Conservation (phyloP, 2,888 invertebrate genomes). For the Siphonodentalium dalli region DNA sequence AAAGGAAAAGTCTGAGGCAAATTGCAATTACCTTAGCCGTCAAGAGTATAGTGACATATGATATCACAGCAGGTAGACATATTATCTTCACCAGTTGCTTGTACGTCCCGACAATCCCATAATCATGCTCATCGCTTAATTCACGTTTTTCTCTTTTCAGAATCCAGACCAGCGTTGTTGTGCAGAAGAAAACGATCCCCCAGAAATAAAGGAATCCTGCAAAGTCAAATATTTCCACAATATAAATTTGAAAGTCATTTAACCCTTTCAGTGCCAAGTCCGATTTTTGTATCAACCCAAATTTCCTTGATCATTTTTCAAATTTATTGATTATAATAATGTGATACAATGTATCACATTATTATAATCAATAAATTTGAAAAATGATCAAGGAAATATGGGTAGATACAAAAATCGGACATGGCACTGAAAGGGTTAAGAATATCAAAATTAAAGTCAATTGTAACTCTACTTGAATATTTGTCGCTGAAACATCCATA, state of each 20-base stretch:
- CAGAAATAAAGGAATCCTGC: slow-evolving; percentile 91
- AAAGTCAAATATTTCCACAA: slow-evolving; percentile 38
- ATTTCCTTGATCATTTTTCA: no score
- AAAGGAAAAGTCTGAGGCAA: background rate
- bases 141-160: slow-evolving; percentile 80
- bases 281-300: no score
- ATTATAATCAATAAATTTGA: no score
- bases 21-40: slow-evolving; percentile 80
- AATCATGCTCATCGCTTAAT: slow-evolving; percentile 66
- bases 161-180: slow-evolving; percentile 87
- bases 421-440: no score
- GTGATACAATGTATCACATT: no score
- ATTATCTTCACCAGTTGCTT: slow-evolving; percentile 82
- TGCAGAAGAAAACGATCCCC: slow-evolving; percentile 88
- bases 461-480: no score
- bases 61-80: slow-evolving; percentile 81
- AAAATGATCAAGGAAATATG: no score
- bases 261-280: no score
- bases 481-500: no score
- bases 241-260: background rate
- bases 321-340: no score
- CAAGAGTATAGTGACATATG: slow-evolving; percentile 80
- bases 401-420: no score
- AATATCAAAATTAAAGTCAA: no score
- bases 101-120: slow-evolving; percentile 77